Conservation (phyloP, 2,888 invertebrate genomes). For the Synanthedon andrenaeformis region DNA sequence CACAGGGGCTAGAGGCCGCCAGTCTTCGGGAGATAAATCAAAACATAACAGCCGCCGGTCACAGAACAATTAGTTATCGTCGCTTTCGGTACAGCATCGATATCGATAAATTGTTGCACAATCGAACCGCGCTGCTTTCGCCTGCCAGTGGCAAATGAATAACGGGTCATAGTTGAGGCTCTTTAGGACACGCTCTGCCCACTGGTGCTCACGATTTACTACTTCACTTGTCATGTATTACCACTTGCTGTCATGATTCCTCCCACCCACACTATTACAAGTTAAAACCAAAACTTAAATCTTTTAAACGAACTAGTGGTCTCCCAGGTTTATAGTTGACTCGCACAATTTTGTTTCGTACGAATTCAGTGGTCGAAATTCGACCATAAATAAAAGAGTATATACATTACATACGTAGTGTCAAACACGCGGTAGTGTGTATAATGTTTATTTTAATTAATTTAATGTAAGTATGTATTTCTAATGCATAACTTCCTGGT, state of each 20-base stretch:
- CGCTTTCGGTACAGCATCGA: neutral
- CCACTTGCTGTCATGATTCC: neutral
- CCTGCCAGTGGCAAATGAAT: neutral
- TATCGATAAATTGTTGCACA: slow-evolving; percentile 4
- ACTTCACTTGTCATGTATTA: neutral
- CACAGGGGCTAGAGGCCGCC: slow-evolving; percentile 4
- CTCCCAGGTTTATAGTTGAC: no score
- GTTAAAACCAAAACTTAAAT: neutral
- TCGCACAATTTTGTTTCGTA: no score
- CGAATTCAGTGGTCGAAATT: no score
- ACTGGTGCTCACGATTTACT: neutral
- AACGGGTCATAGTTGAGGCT: neutral
- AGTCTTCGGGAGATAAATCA: slow-evolving; percentile 9
- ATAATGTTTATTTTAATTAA: no score
- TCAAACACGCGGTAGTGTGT: no score
- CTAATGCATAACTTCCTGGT: no score
- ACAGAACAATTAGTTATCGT: slow-evolving; percentile 15
- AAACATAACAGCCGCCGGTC: slow-evolving; percentile 10
- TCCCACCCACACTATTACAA: neutral
- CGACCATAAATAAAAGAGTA: no score
- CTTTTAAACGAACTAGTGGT: no score
- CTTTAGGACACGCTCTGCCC: neutral
- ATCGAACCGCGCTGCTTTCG: neutral
- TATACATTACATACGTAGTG: no score
- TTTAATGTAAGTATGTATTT: no score